Conservation (phyloP, 2,113 vertebrate species). For the Peromyscus leucopus region DNA sequence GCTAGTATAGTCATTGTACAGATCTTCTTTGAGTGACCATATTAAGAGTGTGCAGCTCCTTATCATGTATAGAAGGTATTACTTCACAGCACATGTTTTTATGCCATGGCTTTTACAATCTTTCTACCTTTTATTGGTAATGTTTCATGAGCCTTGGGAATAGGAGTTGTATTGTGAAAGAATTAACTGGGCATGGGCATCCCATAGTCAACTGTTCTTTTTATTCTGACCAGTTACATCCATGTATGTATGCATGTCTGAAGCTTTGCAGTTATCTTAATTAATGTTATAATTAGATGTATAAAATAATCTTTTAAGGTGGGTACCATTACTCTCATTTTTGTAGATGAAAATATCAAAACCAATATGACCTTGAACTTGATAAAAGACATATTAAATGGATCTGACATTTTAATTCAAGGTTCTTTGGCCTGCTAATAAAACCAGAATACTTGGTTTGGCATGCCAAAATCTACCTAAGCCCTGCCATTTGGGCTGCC, state of each 20-base stretch:
- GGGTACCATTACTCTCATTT: background rate
- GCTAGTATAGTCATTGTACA: background rate
- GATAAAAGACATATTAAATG: background rate
- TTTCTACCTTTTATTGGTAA: background rate
- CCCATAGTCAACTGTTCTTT: background rate
- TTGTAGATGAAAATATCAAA: constrained; percentile 28
- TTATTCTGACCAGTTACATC: background rate
- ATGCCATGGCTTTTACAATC: background rate
- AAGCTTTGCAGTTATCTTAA: background rate
- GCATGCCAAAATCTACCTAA: background rate
- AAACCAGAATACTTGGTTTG: constrained; percentile 6
- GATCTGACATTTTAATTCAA: constrained; percentile 34
- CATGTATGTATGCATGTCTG: background rate
- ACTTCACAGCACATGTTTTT: background rate
- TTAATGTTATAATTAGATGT: constrained; percentile 17
- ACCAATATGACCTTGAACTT: constrained; percentile 10
- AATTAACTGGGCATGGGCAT: background rate
- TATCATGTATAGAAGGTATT: background rate
- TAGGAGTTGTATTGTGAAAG: background rate
- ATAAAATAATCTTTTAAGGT: background rate
- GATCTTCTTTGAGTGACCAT: background rate
- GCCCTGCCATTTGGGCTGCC: background rate
- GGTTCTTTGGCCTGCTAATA: background rate
- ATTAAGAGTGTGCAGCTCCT: background rate
- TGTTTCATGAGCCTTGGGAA: background rate